These are phyloP conservation scores for Phaethornis superciliosus DNA, from an alignment of 2,113 vertebrate genomes.

Conservation along the genomic window DNA sequence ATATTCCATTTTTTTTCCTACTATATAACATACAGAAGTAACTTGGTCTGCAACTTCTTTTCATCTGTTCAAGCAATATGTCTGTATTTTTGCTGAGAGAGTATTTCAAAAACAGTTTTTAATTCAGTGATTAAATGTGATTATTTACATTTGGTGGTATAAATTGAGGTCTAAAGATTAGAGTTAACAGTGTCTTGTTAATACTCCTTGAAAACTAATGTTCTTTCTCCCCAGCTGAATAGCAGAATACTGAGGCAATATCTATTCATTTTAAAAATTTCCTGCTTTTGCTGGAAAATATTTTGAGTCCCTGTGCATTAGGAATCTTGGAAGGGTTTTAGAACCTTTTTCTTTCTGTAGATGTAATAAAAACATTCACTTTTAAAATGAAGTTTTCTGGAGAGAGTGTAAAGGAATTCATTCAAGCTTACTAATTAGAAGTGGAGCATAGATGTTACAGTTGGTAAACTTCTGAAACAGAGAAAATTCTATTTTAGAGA, in stretches of 20 bases:
- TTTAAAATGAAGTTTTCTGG: background rate
- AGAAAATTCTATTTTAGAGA: background rate
- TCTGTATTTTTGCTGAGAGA: background rate
- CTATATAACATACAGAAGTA: background rate
- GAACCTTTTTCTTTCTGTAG: background rate
- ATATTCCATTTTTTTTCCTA: background rate
- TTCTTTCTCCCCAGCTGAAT: background rate
- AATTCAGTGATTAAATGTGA: background rate
- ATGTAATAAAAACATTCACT: background rate
- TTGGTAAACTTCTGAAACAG: background rate
- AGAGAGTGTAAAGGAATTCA: background rate
- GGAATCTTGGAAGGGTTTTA: background rate
- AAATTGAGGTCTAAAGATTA: background rate
- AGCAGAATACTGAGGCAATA: background rate
- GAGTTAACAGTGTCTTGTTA: background rate
- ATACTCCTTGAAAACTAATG: background rate
- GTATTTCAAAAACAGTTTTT: background rate
- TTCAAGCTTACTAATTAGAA: background rate
- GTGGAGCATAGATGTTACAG: background rate
- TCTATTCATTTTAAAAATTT: background rate
- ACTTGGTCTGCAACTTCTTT: background rate
- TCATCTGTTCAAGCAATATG: background rate
- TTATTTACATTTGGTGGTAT: background rate
- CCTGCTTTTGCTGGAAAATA: background rate
- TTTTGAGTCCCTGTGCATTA: background rate